A percentile compares a stretch with the other conserved stretches of the same genome.
These are phyloP conservation scores for Dasyprocta punctata DNA, from an alignment of 2,113 vertebrate genomes.

Conservation along the genomic window DNA sequence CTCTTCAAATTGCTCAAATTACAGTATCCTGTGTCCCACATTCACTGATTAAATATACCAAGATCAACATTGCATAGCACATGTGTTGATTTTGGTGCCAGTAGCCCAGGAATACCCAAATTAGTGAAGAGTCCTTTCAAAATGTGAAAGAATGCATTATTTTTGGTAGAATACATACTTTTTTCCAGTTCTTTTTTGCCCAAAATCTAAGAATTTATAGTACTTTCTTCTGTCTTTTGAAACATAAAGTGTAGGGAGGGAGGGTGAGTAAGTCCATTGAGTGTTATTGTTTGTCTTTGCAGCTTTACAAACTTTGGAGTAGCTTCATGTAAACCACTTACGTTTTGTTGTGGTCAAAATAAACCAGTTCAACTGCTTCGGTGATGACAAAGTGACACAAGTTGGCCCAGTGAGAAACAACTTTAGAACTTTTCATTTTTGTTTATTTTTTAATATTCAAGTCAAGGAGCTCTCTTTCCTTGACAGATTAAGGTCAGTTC, in stretches of 20 bases:
- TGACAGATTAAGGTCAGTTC: background rate
- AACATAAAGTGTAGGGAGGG: background rate
- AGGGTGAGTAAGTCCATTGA: background rate
- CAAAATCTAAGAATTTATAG: background rate
- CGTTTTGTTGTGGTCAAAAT: background rate
- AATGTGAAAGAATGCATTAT: background rate
- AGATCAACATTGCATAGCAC: background rate
- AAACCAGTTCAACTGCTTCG: background rate
- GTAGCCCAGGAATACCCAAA: background rate
- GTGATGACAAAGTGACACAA: background rate
- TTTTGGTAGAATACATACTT: background rate
- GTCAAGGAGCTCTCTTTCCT: background rate
- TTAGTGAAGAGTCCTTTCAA: background rate
- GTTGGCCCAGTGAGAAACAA: background rate
- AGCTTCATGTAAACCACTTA: background rate
- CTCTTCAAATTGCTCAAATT: background rate
- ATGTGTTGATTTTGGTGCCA: background rate
- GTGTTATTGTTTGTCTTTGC: background rate
- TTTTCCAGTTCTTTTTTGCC: background rate
- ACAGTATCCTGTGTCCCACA: background rate
- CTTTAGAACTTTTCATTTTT: background rate
- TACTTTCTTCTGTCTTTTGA: background rate
- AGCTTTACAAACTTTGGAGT: background rate
- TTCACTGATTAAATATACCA: background rate
- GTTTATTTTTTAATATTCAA: background rate